Evolutionary conservation across 2,797 vertebrate species (phyloP).

Genomic region (Helostoma temminkii): DNA sequence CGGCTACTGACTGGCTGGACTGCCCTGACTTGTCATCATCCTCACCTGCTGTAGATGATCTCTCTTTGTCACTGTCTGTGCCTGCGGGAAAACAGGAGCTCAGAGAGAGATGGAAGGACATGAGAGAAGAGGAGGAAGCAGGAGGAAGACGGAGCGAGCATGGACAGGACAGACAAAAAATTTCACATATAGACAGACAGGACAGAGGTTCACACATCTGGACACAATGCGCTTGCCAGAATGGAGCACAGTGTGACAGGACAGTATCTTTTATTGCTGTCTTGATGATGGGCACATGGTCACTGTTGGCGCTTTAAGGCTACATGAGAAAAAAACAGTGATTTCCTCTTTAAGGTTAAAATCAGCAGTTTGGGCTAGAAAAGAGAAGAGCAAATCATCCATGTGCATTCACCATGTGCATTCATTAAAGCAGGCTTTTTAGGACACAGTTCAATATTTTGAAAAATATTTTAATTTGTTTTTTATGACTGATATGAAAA

Average conservation of each 20-base stretch:
- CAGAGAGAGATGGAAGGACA: constrained; percentile 51
- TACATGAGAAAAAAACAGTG: background rate
- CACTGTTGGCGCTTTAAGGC: constrained; percentile 7
- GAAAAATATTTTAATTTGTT: too few relatives aligned
- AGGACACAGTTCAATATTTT: too few relatives aligned
- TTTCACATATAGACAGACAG: constrained; percentile 27
- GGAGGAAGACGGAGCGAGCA: constrained; percentile 7
- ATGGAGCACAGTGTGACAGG: constrained; percentile 30
- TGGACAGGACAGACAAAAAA: constrained; percentile 14
- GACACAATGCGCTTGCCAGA: constrained; percentile 74
- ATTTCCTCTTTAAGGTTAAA: too few relatives aligned
- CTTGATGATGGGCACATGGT: constrained; percentile 21
- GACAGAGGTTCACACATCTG: constrained; percentile 39
- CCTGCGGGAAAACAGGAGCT: constrained; percentile 67
- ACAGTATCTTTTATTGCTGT: background rate
- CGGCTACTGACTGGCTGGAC: constrained; percentile 82
- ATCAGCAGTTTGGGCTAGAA: background rate
- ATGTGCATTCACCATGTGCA: background rate
- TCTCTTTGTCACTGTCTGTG: constrained; percentile 63
- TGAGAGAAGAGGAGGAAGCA: constrained; percentile 21
- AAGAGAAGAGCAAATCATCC: background rate
- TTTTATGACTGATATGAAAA: too few relatives aligned
- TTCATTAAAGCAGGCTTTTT: background rate
- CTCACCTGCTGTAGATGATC: constrained; percentile 27
- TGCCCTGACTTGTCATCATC: constrained; percentile 67